phyloP scores from a whole-genome alignment of 2,797 vertebrate species.

The Cuniculus paca region DNA sequence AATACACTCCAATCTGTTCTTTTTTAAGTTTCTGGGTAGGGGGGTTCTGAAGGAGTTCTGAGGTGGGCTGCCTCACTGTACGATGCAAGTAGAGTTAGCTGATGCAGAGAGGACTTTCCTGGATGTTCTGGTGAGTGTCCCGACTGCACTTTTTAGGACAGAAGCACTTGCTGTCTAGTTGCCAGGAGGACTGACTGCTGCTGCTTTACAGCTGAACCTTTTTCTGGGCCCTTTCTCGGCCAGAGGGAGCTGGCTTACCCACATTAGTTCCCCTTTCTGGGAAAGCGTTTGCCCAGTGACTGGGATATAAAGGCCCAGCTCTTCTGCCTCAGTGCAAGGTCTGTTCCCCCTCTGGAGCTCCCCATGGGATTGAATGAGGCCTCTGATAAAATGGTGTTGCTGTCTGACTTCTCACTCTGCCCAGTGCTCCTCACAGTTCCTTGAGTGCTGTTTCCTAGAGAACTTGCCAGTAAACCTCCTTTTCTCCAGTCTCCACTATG shows the following conservation, averaged over 20 bases:
- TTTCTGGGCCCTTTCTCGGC: neutral
- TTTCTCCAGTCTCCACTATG: neutral
- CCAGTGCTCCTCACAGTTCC: neutral
- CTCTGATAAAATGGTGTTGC: neutral
- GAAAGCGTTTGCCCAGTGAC: neutral
- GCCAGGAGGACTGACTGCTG: neutral
- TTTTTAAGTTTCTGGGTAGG: neutral
- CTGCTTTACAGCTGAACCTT: neutral
- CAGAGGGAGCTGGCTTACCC: neutral
- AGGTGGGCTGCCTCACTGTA: neutral
- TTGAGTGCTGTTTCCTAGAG: neutral
- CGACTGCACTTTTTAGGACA: neutral
- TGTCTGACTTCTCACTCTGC: neutral
- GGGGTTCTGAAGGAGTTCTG: neutral
- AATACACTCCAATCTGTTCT: neutral
- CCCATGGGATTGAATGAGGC: neutral
- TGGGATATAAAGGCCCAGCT: neutral
- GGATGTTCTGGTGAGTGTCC: neutral
- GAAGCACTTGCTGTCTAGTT: neutral
- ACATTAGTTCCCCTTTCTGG: neutral
- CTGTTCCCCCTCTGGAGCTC: neutral
- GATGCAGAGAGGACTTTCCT: neutral
- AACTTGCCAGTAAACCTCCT: neutral
- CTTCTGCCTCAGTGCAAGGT: neutral
- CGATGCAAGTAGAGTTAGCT: neutral